phyloP scores from a whole-genome alignment of 2,113 vertebrate genomes.

The Ophiodon elongatus region DNA sequence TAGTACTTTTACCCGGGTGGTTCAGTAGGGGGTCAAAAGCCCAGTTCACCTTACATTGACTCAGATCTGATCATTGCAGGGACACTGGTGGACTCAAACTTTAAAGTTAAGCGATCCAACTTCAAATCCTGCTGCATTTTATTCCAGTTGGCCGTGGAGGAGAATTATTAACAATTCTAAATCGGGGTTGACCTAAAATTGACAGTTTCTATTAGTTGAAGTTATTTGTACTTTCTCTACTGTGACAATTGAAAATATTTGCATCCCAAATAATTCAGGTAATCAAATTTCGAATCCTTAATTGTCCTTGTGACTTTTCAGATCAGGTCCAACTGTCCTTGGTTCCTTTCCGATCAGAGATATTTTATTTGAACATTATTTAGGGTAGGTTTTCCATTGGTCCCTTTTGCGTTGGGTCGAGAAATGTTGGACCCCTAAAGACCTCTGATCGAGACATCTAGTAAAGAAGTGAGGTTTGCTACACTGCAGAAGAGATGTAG shows the following conservation, averaged over 20 bases:
- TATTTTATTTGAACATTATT: background rate
- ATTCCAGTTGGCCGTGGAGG: background rate
- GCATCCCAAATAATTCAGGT: background rate
- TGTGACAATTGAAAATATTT: too few species aligned
- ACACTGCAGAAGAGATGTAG: background rate
- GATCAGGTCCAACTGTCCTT: background rate
- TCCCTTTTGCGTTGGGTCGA: background rate
- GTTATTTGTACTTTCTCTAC: background rate
- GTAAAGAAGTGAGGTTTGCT: background rate
- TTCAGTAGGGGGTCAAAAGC: background rate
- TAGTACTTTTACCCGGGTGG: background rate
- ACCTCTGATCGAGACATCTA: too few species aligned
- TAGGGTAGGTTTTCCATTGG: background rate
- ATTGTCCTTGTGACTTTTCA: background rate
- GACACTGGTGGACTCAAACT: background rate
- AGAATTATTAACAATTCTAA: too few species aligned
- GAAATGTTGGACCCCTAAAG: too few species aligned
- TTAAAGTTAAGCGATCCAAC: background rate
- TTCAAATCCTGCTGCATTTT: background rate
- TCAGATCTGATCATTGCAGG: background rate
- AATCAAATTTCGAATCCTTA: background rate
- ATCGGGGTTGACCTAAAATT: background rate
- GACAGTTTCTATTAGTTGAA: background rate
- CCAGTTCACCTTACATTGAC: background rate
- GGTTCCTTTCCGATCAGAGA: background rate